These are phyloP conservation scores for Talpa occidentalis DNA, from an alignment of 2,113 vertebrate species.

Conservation along the genomic window DNA sequence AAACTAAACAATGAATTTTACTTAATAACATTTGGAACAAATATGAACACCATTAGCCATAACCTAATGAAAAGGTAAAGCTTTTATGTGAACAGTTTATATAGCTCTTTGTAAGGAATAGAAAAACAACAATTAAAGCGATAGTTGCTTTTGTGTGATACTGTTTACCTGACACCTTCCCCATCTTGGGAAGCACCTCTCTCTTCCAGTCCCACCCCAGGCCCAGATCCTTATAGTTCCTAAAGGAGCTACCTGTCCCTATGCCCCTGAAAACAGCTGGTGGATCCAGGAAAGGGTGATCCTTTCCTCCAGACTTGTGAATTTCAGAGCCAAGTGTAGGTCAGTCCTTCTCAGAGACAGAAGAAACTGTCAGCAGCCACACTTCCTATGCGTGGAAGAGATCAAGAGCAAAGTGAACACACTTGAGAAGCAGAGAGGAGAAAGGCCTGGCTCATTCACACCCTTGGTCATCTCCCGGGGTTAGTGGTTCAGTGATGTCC, in stretches of 20 bases:
- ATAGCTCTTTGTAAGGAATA: not conserved
- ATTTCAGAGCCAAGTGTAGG: not conserved
- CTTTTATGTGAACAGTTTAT: not conserved
- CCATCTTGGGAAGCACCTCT: not conserved
- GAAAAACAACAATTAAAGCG: not conserved
- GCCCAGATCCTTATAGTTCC: not conserved
- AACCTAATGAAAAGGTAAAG: conserved; percentile 13
- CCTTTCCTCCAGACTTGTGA: conserved; percentile 22
- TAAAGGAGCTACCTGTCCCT: not conserved
- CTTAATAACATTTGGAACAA: not conserved
- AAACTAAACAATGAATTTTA: conserved; percentile 26
- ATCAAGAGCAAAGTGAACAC: not conserved
- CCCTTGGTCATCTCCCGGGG: not conserved
- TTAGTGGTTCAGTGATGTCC: not conserved
- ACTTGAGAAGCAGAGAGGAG: not conserved
- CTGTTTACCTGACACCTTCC: not conserved
- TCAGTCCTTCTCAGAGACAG: not conserved
- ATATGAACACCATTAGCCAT: not conserved
- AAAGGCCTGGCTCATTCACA: not conserved
- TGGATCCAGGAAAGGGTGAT: not conserved
- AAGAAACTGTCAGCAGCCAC: not conserved
- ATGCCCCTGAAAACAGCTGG: not conserved
- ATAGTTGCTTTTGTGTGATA: not conserved
- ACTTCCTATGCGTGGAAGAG: not conserved
- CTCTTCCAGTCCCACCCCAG: not conserved